Conservation (phyloP, 2,797 vertebrate genomes). For the Ceyx erithaca region DNA sequence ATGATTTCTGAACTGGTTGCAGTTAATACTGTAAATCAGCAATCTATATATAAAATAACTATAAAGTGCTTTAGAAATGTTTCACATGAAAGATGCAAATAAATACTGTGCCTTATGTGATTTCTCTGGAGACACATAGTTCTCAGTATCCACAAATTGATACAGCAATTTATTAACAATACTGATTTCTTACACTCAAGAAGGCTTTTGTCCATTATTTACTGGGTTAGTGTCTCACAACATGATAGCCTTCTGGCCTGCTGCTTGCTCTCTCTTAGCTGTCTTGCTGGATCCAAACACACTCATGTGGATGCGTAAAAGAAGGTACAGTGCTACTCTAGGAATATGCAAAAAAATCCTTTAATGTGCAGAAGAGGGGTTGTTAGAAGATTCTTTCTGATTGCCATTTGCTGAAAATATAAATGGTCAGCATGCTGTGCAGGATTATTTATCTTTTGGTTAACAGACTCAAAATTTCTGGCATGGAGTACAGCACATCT, state of each 20-base stretch:
- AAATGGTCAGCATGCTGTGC: background rate
- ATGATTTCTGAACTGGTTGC: background rate
- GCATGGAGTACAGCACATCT: background rate
- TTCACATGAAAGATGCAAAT: slow-evolving; percentile 25
- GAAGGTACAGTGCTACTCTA: background rate
- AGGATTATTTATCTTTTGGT: background rate
- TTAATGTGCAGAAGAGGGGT: background rate
- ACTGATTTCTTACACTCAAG: background rate
- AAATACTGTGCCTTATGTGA: background rate
- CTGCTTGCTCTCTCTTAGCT: background rate
- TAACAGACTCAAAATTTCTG: background rate
- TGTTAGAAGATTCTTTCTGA: background rate
- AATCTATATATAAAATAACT: background rate
- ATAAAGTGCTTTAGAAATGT: slow-evolving; percentile 30
- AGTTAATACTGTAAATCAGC: background rate
- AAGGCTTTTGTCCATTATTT: background rate
- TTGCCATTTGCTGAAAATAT: background rate
- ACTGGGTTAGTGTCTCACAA: background rate
- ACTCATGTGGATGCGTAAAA: background rate
- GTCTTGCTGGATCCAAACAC: background rate
- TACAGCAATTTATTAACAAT: background rate
- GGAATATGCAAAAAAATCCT: background rate
- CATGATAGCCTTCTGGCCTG: background rate
- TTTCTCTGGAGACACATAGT: background rate
- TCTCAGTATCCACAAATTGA: background rate